Percentiles rank a stretch among this genome's conserved stretches.
These are phyloP conservation scores for Aspidiotus rigidus DNA, from an alignment of 2,888 invertebrate species.

Conservation along the genomic window DNA sequence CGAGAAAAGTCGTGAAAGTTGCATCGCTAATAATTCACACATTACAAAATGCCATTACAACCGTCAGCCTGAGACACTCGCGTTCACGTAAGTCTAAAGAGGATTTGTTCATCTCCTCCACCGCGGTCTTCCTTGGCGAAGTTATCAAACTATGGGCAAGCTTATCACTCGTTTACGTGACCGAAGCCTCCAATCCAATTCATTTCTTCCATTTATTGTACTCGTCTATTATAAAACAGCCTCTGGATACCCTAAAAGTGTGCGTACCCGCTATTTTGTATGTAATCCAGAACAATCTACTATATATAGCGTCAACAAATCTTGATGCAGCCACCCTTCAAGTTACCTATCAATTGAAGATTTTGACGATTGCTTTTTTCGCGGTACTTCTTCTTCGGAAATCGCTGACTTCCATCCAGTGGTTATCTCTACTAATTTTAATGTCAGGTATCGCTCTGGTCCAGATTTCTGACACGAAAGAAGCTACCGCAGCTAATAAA, in stretches of 20 bases:
- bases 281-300: slow-evolving; percentile 90
- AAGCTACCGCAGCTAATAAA: slow-evolving; percentile 40
- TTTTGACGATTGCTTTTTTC: slow-evolving; percentile 92
- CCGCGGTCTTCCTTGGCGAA: slow-evolving; percentile 89
- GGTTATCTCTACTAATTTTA: slow-evolving; percentile 74
- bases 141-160: slow-evolving; percentile 76
- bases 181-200: slow-evolving; percentile 56
- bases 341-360: slow-evolving; percentile 95
- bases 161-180: slow-evolving; percentile 65
- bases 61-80: slow-evolving; percentile 91
- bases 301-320: slow-evolving; percentile 94
- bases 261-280: slow-evolving; percentile 93
- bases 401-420: slow-evolving; percentile 66
- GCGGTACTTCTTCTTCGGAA: slow-evolving; percentile 78
- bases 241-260: slow-evolving; percentile 78
- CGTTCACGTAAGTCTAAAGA: slow-evolving; percentile 63
- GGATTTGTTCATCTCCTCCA: slow-evolving; percentile 63
- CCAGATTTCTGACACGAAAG: slow-evolving; percentile 49
- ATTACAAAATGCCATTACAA: slow-evolving; percentile 91
- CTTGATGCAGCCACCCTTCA: slow-evolving; percentile 98
- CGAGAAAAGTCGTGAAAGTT: slow-evolving; percentile 55
- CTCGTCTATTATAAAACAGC: slow-evolving; percentile 67
- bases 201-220: slow-evolving; percentile 57
- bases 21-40: slow-evolving; percentile 83
- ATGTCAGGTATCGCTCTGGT: slow-evolving; percentile 73